Percentiles rank a stretch among this genome's conserved stretches.
Conservation (phyloP, 2,888 invertebrate genomes). For the Scaptomyza reducta region DNA sequence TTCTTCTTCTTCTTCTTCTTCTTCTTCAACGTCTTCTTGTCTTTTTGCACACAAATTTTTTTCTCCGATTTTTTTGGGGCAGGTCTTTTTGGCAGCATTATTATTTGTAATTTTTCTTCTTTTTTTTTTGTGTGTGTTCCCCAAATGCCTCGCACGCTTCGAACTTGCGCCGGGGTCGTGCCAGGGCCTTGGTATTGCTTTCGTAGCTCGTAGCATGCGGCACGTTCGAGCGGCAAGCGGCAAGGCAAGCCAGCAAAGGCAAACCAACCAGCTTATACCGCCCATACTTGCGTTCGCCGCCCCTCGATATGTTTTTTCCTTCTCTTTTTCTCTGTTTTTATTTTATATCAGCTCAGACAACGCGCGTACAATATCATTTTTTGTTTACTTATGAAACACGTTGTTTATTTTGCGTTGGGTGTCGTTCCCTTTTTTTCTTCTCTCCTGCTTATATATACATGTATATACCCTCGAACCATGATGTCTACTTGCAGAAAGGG, state of each 20-base stretch:
- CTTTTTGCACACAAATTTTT: not conserved
- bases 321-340: not conserved
- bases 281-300: constrained; percentile 5
- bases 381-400: constrained; percentile 67
- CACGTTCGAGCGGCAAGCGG: constrained; percentile 23
- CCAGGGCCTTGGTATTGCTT: constrained; percentile 45
- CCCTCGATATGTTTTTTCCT: constrained; percentile 1
- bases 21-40: no score
- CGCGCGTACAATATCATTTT: constrained; percentile 62
- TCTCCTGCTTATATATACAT: not conserved
- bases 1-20: constrained; percentile 1
- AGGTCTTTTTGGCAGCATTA: constrained; percentile 33
- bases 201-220: constrained; percentile 28
- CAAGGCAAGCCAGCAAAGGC: not conserved
- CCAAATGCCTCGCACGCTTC: constrained; percentile 39
- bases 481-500: not conserved
- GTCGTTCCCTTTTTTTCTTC: no score
- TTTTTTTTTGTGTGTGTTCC: constrained; percentile 9
- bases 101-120: constrained; percentile 9
- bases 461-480: constrained; percentile 25
- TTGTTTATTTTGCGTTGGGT: constrained; percentile 61
- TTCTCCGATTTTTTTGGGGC: constrained; percentile 14
- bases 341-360: constrained; percentile 47
- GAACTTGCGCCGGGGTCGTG: constrained; percentile 47
- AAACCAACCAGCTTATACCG: constrained; percentile 8